Conservation (phyloP, 2,797 vertebrate species). For the Coreius guichenoti region DNA sequence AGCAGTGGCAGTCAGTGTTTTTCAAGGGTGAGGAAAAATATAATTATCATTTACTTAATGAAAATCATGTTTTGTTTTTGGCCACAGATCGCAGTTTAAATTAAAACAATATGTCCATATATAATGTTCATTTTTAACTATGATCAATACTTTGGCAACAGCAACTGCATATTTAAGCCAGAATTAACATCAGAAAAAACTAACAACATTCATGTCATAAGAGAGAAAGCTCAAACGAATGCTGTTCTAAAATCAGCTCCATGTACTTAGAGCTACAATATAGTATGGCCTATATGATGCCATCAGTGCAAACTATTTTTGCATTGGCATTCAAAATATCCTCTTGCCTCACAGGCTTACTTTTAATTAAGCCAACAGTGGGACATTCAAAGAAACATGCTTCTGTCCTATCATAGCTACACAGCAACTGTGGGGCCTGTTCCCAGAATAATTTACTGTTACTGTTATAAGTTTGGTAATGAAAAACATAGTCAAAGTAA, state of each 20-base stretch:
- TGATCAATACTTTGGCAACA: not conserved
- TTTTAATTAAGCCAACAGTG: constrained; percentile 14
- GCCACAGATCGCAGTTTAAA: not conserved
- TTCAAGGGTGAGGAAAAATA: not conserved
- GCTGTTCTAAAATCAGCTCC: constrained; percentile 19
- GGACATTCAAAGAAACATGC: not conserved
- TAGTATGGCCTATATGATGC: constrained; percentile 10
- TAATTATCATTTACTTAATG: not conserved
- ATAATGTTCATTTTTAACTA: not conserved
- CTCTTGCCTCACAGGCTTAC: constrained; percentile 7
- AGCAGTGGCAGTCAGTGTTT: not conserved
- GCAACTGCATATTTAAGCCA: not conserved
- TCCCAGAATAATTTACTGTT: not conserved
- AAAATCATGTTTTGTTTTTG: not conserved
- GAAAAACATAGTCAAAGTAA: not conserved
- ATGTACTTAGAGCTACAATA: constrained; percentile 1
- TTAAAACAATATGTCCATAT: not conserved
- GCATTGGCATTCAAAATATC: constrained; percentile 23
- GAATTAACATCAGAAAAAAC: not conserved
- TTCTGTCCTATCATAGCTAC: not conserved
- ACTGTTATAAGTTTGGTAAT: not conserved
- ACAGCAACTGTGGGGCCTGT: not conserved
- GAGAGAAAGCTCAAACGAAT: not conserved
- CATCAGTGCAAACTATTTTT: constrained; percentile 24
- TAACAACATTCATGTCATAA: constrained; percentile 2